These are phyloP conservation scores for Drosophila eohydei DNA, from an alignment of 2,888 invertebrate genomes.

Conservation along the genomic window DNA sequence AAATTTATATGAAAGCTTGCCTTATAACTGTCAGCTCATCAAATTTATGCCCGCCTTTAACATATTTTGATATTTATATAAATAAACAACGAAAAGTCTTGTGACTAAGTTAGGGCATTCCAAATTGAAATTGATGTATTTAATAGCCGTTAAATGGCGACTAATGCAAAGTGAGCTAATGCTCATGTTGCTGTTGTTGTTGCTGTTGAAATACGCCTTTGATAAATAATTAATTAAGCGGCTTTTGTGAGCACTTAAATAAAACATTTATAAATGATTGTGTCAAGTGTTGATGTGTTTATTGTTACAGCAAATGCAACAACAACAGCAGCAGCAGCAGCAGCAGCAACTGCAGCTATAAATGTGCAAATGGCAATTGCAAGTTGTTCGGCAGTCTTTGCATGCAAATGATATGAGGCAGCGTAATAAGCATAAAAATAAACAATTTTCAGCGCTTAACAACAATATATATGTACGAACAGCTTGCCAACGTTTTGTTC, in stretches of 20 bases:
- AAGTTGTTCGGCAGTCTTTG: conserved; percentile 43
- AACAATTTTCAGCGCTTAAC: conserved; percentile 62
- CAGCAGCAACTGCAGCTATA: conserved; percentile 21
- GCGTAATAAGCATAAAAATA: conserved; percentile 78
- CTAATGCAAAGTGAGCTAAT: conserved; percentile 34
- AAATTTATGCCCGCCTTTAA: conserved; percentile 8
- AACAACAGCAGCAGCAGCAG: conserved; percentile 17
- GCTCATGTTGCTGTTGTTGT: conserved; percentile 30
- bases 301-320: conserved; percentile 52
- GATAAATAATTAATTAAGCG: conserved; percentile 75
- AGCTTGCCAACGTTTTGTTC: conserved; percentile 68
- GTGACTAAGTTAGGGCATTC: conserved; percentile 36
- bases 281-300: conserved; percentile 79
- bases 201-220: conserved; percentile 66
- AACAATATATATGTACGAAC: conserved; percentile 38
- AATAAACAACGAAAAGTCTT: neutral
- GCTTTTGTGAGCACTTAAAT: conserved; percentile 58
- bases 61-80: conserved; percentile 4
- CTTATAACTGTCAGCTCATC: conserved; percentile 12
- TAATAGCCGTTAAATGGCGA: conserved; percentile 51
- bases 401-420: conserved; percentile 70
- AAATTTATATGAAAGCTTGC: neutral
- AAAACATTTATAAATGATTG: conserved; percentile 77
- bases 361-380: conserved; percentile 45
- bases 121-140: conserved; percentile 40